Conservation (phyloP, 1,140 invertebrate genomes). For the Trichomalopsis sarcophagae region DNA sequence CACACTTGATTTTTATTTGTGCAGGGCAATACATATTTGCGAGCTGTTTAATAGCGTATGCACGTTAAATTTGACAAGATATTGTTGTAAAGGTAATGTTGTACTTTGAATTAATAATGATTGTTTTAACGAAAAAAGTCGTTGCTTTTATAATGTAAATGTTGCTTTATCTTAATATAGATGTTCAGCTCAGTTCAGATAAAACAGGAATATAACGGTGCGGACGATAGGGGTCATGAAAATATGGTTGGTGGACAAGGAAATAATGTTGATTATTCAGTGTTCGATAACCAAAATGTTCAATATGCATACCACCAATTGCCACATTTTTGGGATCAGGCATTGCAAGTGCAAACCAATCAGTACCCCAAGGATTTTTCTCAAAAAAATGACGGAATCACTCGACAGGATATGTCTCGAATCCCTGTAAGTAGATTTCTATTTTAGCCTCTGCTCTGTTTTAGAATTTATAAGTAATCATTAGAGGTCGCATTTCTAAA, state of each 20-base stretch:
- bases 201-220: slow-evolving; percentile 69
- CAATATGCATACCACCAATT: slow-evolving; percentile 70
- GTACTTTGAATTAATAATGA: background rate
- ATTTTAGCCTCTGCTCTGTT: background rate
- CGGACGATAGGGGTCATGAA: slow-evolving; percentile 66
- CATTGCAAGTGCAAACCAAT: slow-evolving; percentile 61
- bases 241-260: slow-evolving; percentile 58
- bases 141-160: slow-evolving; percentile 14
- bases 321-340: slow-evolving; percentile 71
- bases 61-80: background rate
- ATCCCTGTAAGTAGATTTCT: slow-evolving; percentile 56
- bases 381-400: slow-evolving; percentile 64
- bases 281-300: slow-evolving; percentile 69
- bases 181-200: slow-evolving; percentile 73
- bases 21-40: background rate
- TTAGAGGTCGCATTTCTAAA: background rate
- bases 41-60: background rate
- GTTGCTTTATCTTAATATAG: slow-evolving; percentile 58
- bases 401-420: slow-evolving; percentile 62
- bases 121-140: background rate
- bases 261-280: slow-evolving; percentile 65
- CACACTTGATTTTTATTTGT: background rate
- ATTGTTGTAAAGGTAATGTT: background rate
- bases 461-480: background rate
- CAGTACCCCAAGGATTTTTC: slow-evolving; percentile 65